Evolutionary conservation across 2,797 vertebrate genomes (phyloP), one percentile per base, ranked within the genome.

Genomic region (Protonibea diacanthus): DNA sequence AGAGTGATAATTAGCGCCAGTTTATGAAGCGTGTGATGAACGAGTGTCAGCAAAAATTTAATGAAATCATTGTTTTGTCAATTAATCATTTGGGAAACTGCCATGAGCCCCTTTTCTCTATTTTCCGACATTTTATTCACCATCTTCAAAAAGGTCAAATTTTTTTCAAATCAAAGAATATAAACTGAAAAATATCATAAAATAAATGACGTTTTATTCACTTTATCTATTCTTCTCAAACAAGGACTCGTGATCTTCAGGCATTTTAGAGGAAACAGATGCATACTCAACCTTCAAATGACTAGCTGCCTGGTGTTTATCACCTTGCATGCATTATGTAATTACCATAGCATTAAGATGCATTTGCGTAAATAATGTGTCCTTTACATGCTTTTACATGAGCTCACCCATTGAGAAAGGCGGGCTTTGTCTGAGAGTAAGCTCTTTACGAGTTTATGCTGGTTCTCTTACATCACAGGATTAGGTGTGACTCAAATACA

Each of bases 381-480:
- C 73, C 72, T 79, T 86, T 78, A 69, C 70, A 74, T 81, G 42
- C 23, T 80, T 83, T 80, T 40, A 75, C 70, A 57, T 0, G 76
- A 67, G 74, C 52, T 55, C 56, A 81, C 78, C 76, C 52, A 60
- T 13, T 23, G 40, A 85, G 78, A 89, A 83, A 79, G 79, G 56
- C 58, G 27, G 71, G 86, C 86, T 84, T 86, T 84, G 83, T 90
- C 74, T 81, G 66, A 4, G 55, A 78, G 44, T 92, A 94, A 94
- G 89, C 92, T 61, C 88, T 90, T 94, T 89, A 93, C 21, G 44
- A 79, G 81, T 91, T 92, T 71, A 86, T 47, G 58, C 82, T 51
- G 79, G 70, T 59, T 71, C 81, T 76, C 76, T 93, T 93, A 86
- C 82, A 83, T 92, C 88, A 92, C 86, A 84, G 88, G 90, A 91